phyloP scores from a whole-genome alignment of 2,113 vertebrate species.

The Microtus montanus region DNA sequence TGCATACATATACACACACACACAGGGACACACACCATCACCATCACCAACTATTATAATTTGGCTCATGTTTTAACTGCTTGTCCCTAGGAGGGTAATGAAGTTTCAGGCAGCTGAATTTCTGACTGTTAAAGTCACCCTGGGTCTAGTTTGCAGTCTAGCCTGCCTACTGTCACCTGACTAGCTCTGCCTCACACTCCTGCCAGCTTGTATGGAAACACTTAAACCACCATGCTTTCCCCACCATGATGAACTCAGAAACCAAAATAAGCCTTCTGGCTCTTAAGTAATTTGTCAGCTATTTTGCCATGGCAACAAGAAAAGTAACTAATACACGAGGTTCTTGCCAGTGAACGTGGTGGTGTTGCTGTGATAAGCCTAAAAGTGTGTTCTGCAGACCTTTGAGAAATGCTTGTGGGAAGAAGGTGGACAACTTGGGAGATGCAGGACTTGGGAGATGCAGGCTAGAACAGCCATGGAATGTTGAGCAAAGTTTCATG shows the following conservation, averaged over 20 bases:
- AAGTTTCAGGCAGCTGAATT: neutral
- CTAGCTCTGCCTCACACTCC: neutral
- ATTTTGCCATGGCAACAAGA: neutral
- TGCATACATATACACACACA: rapidly evolving
- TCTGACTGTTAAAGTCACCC: neutral
- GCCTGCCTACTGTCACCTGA: too few species aligned
- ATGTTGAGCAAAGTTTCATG: too few species aligned
- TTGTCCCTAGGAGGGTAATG: too few species aligned
- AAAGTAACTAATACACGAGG: neutral
- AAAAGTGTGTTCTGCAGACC: neutral
- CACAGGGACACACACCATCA: neutral
- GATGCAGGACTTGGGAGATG: too few species aligned
- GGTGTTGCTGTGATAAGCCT: too few species aligned
- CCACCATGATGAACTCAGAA: neutral
- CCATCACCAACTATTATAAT: neutral
- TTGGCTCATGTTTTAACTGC: neutral
- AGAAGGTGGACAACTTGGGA: too few species aligned
- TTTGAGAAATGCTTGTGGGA: neutral
- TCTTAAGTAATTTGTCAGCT: neutral
- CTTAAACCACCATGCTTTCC: neutral
- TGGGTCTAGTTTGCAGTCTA: neutral
- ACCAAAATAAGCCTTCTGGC: neutral
- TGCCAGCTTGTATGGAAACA: neutral
- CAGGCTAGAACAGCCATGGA: neutral
- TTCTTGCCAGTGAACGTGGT: neutral